Percentiles rank a stretch among this genome's conserved stretches.
These are phyloP conservation scores for Galeruca laticollis DNA, from an alignment of 2,888 invertebrate species.

Conservation along the genomic window DNA sequence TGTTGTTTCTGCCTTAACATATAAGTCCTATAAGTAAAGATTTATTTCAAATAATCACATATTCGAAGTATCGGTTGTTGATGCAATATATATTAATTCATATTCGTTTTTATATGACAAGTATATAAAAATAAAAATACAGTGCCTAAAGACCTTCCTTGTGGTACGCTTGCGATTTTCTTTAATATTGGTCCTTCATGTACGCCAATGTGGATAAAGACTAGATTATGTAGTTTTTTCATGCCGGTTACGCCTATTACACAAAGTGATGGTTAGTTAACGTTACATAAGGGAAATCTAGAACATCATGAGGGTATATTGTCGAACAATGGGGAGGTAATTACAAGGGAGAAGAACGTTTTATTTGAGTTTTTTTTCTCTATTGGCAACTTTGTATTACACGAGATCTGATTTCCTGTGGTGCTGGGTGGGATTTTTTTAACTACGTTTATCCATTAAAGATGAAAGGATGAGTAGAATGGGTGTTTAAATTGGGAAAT, in stretches of 20 bases:
- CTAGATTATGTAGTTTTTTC: constrained; percentile 44
- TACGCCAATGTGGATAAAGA: constrained; percentile 19
- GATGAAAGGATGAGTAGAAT: background rate
- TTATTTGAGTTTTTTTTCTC: constrained; percentile 36
- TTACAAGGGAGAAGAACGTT: constrained; percentile 45
- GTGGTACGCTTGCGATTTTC: too few species aligned
- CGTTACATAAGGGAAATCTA: constrained; percentile 54
- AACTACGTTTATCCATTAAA: background rate
- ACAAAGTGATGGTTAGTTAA: constrained; percentile 49
- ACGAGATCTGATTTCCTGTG: constrained; percentile 27
- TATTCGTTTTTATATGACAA: too few species aligned
- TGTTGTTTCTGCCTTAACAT: too few species aligned
- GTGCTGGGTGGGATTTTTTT: constrained; percentile 14
- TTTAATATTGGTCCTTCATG: constrained; percentile 30
- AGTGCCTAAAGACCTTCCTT: too few species aligned
- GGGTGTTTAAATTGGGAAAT: constrained; percentile 4
- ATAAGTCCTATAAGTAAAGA: too few species aligned
- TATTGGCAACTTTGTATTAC: constrained; percentile 28
- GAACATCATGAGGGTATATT: constrained; percentile 56
- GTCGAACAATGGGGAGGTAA: constrained; percentile 49
- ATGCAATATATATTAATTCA: too few species aligned
- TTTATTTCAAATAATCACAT: too few species aligned
- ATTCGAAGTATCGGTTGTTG: too few species aligned
- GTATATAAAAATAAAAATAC: too few species aligned
- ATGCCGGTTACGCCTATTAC: constrained; percentile 50